Base-by-base conservation (phyloP, 2,888 invertebrate species). In the Stictocephala bisonia region DNA sequence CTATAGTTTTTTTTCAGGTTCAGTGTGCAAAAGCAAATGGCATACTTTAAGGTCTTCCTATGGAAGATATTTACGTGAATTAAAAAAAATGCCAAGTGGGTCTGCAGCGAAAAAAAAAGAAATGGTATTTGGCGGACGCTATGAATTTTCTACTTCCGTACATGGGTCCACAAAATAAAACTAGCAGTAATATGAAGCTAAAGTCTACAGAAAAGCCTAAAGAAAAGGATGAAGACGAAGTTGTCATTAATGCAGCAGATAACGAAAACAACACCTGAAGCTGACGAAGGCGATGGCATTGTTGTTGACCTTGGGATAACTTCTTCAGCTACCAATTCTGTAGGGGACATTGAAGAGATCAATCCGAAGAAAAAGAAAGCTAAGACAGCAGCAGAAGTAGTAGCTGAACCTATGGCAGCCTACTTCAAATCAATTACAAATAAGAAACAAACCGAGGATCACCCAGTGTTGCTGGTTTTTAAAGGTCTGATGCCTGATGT, bases 401-500 rank as follows among this genome's bases (percentile, higher is more conserved):
- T 66, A 4, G 66, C 66, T n/a, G 66, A 66, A 66, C 44, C 66
- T 3, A 44, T 66, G 13, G 41, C 66, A 2, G 44, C 24, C 1
- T 66, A 66, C 26, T 44, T 66, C 20, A 58, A 68, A 15, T 69
- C 58, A 48, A 68, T 64, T 22, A 27, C 66, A 48, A 24, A 71
- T 13, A 66, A 44, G 22, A 66, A 66, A 24, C 60, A 18, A 24
- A 27, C 27, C 13, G 60, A 50, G 50, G 74, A 71, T 11, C 60
- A 71, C 53, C 71, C 72, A 41, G 58, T 67, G 18, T 35, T 72
- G 35, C 20, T 29, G 6, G 67, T 68, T 31, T 74, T 74, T 22
- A 72, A 58, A 60, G 72, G 72, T 24, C 29, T 74, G 11, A 58
- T 72, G 68, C 74, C 74, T 40, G 74, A 74, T 48, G 44, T 74